Evolutionary conservation across 37 sponge, comb jelly and placozoan genomes (phyloP), one percentile per base, ranked within the genome.

Genomic region (Tethya wilhelma): DNA sequence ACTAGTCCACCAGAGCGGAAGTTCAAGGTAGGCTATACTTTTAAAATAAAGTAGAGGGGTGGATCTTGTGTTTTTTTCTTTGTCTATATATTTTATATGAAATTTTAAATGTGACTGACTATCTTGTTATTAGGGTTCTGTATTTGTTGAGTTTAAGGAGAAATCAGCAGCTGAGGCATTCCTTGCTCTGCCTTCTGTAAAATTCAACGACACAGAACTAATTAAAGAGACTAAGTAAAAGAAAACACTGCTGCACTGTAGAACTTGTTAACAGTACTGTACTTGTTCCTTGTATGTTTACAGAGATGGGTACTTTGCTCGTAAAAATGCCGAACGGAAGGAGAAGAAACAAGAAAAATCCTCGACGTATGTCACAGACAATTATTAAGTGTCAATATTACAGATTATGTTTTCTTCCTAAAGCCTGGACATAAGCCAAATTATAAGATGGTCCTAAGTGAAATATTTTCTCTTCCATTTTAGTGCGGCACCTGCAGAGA

Each of bases 91-190:
- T 72, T n/a, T 45, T 0, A 31, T 33, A 14, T 57, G 36, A 8
- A 6, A 6, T 0, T 14, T 11, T 6, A 29, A 17, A 3, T 70
- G 3, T 28, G 12, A 1, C 2, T n/a, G n/a, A n/a, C n/a, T n/a
- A n/a, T n/a, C n/a, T n/a, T n/a, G n/a, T 29, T 44, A 17, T 6
- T 69, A 92, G 90, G 93, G 93, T 17, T 94, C 95, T 28, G 82
- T 94, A 22, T 94, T 94, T 87, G 95, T 71, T 7, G 95, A 86
- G 44, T 85, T 71, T 69, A 31, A 58, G 46, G 59, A 57, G 71
- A 74, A 63, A 31, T 20, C 25, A 0, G 41, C 33, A 4, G 72
- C 58, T 44, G 73, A 71, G 45, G 7, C 32, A 9, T 78, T 78
- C 45, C 49, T 82, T 11, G 34, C 49, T 46, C 73, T 59, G 17